A percentile compares a stretch with the other conserved stretches of the same genome.
phyloP scores from a whole-genome alignment of 2,113 vertebrate species.

The Morphnarchus princeps region DNA sequence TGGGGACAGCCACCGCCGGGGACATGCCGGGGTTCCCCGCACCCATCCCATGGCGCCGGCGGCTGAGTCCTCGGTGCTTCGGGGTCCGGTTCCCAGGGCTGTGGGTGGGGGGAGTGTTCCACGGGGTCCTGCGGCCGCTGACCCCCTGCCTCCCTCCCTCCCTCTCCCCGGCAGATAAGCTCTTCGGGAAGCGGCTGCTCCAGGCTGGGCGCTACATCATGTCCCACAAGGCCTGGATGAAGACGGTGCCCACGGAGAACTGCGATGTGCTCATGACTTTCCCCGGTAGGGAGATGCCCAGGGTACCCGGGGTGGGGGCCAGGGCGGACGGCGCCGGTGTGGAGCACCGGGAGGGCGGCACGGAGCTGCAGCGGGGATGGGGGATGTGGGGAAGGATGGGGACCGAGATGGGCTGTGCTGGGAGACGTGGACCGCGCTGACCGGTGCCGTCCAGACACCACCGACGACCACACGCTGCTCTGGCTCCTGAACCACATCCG shows the following conservation, averaged over 20 bases:
- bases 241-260: constrained; percentile 96
- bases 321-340: neutral
- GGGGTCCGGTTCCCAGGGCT: rapidly evolving
- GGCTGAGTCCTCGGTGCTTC: neutral
- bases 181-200: constrained; percentile 93
- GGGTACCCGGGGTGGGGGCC: neutral
- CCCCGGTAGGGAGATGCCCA: constrained; percentile 73
- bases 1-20: neutral
- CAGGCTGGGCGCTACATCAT: constrained; percentile 96
- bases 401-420: neutral
- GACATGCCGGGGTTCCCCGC: neutral
- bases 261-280: constrained; percentile 98
- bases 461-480: constrained; percentile 95
- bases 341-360: neutral
- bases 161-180: constrained; percentile 79
- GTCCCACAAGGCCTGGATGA: constrained; percentile 99
- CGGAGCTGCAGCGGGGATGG: neutral
- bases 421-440: rapidly evolving
- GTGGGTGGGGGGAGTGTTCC: neutral
- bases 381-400: neutral
- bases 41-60: rapidly evolving
- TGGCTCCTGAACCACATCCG: constrained; percentile 97
- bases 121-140: too few species aligned
- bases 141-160: neutral
- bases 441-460: constrained; percentile 73